Evolutionary conservation across 2,113 vertebrate species (phyloP).

Genomic region (Poeciliopsis prolifica): DNA sequence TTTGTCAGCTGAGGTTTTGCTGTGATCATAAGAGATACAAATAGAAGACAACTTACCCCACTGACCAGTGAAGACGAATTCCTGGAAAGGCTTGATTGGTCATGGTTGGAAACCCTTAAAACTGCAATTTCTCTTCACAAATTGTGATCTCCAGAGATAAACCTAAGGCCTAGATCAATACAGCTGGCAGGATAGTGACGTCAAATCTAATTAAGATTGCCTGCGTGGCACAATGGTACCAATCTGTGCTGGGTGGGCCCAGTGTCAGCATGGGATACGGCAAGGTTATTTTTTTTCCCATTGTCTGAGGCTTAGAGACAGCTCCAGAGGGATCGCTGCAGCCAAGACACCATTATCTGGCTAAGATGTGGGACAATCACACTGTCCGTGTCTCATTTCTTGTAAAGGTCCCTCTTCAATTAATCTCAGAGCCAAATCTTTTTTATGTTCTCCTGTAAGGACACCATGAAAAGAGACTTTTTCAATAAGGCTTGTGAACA

Average conservation of each 20-base stretch:
- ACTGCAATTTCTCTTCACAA: conserved; percentile 48
- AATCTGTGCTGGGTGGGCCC: conserved; percentile 69
- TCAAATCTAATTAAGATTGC: conserved; percentile 79
- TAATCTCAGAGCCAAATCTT: conserved; percentile 73
- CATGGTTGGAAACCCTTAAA: conserved; percentile 52
- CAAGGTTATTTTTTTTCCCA: conserved; percentile 69
- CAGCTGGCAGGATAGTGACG: conserved; percentile 55
- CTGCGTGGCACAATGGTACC: conserved; percentile 62
- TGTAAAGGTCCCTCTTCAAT: conserved; percentile 74
- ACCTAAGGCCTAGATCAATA: conserved; percentile 56
- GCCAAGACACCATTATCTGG: conserved; percentile 74
- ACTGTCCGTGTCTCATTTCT: conserved; percentile 60
- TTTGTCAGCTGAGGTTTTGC: not conserved
- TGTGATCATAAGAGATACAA: conserved; percentile 3
- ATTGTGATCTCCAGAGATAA: conserved; percentile 63
- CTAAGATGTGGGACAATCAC: conserved; percentile 67
- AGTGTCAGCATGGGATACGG: conserved; percentile 49
- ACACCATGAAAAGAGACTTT: conserved; percentile 56
- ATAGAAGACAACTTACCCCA: conserved; percentile 6
- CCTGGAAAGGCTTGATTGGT: conserved; percentile 49
- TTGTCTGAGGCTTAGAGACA: conserved; percentile 75
- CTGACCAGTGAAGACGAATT: conserved; percentile 27
- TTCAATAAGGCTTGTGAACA: conserved; percentile 53
- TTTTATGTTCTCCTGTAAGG: conserved; percentile 64
- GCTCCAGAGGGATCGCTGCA: conserved; percentile 65